Evolutionary conservation across 2,113 vertebrate species (phyloP).

Genomic region (Sylvia atricapilla): DNA sequence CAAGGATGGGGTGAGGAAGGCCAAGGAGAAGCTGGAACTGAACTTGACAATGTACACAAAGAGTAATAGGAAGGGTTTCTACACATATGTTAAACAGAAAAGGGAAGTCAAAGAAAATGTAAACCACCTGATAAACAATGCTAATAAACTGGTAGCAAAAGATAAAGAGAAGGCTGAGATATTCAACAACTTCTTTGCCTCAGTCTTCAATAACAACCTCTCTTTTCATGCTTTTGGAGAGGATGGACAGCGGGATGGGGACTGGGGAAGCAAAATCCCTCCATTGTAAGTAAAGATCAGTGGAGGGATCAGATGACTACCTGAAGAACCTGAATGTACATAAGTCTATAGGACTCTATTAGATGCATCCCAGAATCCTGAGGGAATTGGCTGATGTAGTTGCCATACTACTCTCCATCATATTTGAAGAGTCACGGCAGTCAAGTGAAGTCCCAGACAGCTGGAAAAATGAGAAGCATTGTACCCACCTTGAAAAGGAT

Average conservation of each 20-base stretch:
- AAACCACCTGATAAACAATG: neutral
- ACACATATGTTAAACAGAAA: neutral
- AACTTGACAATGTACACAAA: neutral
- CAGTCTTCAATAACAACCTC: neutral
- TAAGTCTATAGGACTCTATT: neutral
- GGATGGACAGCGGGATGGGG: too few species aligned
- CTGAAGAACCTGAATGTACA: neutral
- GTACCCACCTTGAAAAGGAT: neutral
- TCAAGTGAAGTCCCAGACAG: neutral
- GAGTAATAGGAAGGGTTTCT: neutral
- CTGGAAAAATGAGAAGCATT: neutral
- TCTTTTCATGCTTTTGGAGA: neutral
- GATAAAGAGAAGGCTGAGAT: neutral
- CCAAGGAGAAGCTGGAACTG: neutral
- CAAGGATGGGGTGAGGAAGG: neutral
- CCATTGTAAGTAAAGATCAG: neutral
- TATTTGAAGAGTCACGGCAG: neutral
- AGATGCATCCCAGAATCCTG: neutral
- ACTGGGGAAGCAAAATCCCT: neutral
- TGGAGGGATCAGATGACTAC: too few species aligned
- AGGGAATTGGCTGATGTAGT: neutral
- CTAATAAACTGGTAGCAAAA: neutral
- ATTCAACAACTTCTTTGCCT: neutral
- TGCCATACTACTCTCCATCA: neutral
- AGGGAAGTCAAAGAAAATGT: neutral